Conservation (phyloP, 1,140 invertebrate species). For the Trachymyrmex cornetzi region DNA sequence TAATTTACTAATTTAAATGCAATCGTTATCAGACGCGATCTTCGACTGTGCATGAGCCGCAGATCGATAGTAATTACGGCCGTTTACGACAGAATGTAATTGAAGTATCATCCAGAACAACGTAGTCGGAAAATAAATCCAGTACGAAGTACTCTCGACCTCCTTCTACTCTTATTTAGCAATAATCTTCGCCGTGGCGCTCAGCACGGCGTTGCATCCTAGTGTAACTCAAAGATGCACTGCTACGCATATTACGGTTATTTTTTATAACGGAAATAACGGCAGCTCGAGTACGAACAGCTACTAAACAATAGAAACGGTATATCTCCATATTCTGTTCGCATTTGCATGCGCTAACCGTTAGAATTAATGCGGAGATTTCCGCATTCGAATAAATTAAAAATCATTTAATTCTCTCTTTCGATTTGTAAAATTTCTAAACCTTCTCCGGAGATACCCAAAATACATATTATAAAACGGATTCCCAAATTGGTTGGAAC, state of each 20-base stretch:
- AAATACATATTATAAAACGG: no score
- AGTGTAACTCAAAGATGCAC: slow-evolving; percentile 60
- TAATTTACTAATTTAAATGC: slow-evolving; percentile 52
- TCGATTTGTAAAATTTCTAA: not conserved
- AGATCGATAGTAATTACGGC: slow-evolving; percentile 36
- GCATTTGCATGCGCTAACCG: not conserved
- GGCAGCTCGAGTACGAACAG: slow-evolving; percentile 63
- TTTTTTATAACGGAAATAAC: slow-evolving; percentile 70
- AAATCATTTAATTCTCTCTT: not conserved
- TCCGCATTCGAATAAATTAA: not conserved
- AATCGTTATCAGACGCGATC: slow-evolving; percentile 70
- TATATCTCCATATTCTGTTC: not conserved
- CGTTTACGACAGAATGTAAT: slow-evolving; percentile 30
- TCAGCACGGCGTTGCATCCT: slow-evolving; percentile 31
- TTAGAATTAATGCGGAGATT: not conserved
- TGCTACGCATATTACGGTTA: slow-evolving; percentile 67
- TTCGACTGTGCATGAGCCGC: slow-evolving; percentile 63
- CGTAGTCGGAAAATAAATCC: slow-evolving; percentile 34
- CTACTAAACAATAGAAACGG: not conserved
- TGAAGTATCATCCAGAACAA: slow-evolving; percentile 42
- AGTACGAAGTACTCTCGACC: slow-evolving; percentile 26
- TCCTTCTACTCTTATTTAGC: slow-evolving; percentile 25
- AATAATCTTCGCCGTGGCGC: not conserved
- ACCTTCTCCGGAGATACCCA: not conserved
- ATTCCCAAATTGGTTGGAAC: not conserved